Conservation (phyloP, 2,113 vertebrate genomes). For the Sterrhoptilus dennistouni region DNA sequence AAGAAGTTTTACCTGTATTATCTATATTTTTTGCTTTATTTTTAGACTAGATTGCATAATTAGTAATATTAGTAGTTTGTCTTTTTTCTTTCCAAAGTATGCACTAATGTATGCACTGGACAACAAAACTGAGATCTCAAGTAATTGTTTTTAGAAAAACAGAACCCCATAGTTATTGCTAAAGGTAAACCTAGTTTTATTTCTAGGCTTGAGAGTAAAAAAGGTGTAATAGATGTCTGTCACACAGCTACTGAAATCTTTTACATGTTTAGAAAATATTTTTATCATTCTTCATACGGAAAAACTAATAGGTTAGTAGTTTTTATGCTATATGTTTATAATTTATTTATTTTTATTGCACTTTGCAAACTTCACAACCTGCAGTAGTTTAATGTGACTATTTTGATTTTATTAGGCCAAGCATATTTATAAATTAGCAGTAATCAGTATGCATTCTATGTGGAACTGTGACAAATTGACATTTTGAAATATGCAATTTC, state of each 20-base stretch:
- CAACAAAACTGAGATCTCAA: background rate
- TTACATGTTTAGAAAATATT: background rate
- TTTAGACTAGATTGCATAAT: background rate
- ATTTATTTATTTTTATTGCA: background rate
- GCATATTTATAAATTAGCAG: constrained; percentile 62
- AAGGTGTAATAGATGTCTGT: background rate
- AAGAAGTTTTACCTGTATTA: background rate
- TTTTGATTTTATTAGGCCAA: constrained; percentile 27
- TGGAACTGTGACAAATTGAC: constrained; percentile 71
- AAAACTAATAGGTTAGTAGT: background rate
- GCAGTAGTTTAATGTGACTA: background rate
- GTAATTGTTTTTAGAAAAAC: background rate
- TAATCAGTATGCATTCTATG: constrained; percentile 76
- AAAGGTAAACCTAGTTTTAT: background rate
- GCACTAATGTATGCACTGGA: background rate
- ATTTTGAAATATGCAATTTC: constrained; percentile 81
- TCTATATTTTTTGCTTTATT: background rate
- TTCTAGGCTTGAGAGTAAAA: background rate
- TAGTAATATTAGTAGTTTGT: background rate
- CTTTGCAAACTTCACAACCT: constrained; percentile 7
- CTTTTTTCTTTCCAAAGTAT: background rate
- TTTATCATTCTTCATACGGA: background rate
- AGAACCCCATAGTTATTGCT: background rate
- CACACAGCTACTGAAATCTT: background rate
- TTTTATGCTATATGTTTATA: background rate